Evolutionary conservation across 2,113 vertebrate species (phyloP), one percentile per base, ranked within the genome.

Genomic region (Phasianus colchicus): DNA sequence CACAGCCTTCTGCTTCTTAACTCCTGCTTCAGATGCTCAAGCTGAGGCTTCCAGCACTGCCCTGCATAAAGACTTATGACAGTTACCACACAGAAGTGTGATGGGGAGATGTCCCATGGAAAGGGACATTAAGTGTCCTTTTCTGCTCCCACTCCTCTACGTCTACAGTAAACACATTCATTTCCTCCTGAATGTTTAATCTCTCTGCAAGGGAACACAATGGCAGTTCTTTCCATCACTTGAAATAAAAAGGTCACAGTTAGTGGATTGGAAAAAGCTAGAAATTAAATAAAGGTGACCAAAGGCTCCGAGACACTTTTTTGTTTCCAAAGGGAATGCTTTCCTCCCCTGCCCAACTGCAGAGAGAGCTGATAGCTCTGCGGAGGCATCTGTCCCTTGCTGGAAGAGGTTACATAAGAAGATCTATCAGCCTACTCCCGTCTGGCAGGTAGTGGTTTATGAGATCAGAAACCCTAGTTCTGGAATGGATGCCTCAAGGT

Each of bases 371-470:
- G 17, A 1, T 52, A 93, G 96, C 91, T 93, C 94, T 95, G 93
- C 89, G 20, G 96, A 95, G 93, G 95, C 94, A 93, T 88, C 82
- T 92, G 91, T 63, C 91, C 94, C 91, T 92, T 19, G 78, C 96
- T 79, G 92, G 82, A 88, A 58, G 73, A 76, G 67, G 54, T 94
- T 95, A 92, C 82, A 72, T 91, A 93, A 93, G 82, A 42, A 76
- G 77, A 88, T 85, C 82, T 43, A 19, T 4, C 81, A 91, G 92
- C 84, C 92, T 93, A 84, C 95, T 77, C 89, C 17, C 1, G 67
- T 74, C 95, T 97, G 96, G 69, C 96, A 90, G 91, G 93, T 43
- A 14, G 82, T 25, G 55, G 38, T 45, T 42, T 24, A 32, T 36
- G 75, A 76, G 84, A 55, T 0, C 65, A 86, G 72, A 77, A 81